Evolutionary conservation across 2,797 vertebrate species (phyloP).

Genomic region (Siniperca scherzeri): DNA sequence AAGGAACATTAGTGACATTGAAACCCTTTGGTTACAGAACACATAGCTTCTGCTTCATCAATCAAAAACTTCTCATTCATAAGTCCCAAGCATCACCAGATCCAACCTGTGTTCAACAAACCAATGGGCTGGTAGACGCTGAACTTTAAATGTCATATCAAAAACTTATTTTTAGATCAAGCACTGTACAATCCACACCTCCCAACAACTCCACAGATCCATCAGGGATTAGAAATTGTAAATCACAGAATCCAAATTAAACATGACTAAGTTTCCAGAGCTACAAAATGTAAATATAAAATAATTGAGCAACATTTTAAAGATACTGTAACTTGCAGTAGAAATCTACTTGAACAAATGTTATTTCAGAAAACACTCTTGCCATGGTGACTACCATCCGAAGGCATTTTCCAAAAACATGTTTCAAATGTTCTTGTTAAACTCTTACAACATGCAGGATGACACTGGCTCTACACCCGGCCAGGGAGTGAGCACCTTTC

Average conservation of each 20-base stretch:
- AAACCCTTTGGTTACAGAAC: background rate
- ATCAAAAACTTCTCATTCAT: background rate
- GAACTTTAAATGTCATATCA: constrained; percentile 30
- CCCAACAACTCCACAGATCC: background rate
- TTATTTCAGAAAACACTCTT: too few species aligned
- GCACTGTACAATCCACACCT: too few species aligned
- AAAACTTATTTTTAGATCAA: background rate
- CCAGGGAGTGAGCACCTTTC: too few species aligned
- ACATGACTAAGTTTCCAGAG: background rate
- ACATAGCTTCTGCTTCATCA: constrained; percentile 9
- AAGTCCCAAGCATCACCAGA: background rate
- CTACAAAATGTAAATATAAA: background rate
- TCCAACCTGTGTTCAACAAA: background rate
- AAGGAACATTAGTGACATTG: background rate
- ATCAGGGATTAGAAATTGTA: background rate
- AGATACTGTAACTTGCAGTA: background rate
- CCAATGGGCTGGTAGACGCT: background rate
- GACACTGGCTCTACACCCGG: too few species aligned
- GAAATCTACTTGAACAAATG: background rate
- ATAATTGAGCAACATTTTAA: background rate
- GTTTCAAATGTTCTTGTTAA: background rate
- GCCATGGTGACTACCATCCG: background rate
- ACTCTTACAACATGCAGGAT: background rate
- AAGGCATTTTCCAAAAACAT: background rate
- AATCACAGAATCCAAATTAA: background rate